Evolutionary conservation across 2,113 vertebrate species (phyloP).

Genomic region (Actinemys pallida): DNA sequence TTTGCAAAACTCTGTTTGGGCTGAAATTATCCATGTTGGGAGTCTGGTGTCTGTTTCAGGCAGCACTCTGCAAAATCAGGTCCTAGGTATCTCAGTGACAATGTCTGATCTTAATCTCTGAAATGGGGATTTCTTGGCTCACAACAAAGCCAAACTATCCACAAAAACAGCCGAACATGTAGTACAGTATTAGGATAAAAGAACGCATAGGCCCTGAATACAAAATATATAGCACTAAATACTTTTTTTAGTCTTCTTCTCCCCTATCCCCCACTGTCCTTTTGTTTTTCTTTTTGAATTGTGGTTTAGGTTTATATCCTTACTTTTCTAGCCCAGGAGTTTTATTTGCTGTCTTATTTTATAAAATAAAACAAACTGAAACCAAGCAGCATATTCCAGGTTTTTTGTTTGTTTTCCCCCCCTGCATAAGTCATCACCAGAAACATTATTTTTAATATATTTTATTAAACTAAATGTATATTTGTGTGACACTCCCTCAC

Average conservation of each 20-base stretch:
- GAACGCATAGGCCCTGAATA: not conserved
- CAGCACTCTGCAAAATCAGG: not conserved
- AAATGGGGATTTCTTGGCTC: accelerated
- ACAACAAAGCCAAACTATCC: not conserved
- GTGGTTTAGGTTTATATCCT: constrained; percentile 20
- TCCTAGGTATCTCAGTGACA: not conserved
- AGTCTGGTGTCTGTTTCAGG: not conserved
- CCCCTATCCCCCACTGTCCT: not conserved
- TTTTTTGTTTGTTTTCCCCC: not conserved
- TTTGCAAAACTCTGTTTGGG: not conserved
- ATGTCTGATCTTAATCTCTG: not conserved
- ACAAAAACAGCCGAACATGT: not conserved
- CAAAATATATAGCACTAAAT: not conserved
- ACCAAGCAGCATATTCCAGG: not conserved
- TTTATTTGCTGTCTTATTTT: constrained; percentile 19
- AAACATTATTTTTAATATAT: constrained; percentile 23
- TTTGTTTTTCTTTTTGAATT: not conserved
- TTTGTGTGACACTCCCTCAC: not conserved
- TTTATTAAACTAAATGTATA: constrained; percentile 8
- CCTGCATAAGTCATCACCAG: not conserved
- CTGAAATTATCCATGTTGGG: not conserved
- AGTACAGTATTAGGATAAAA: not conserved
- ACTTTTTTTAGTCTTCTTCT: not conserved
- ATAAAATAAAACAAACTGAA: constrained; percentile 18
- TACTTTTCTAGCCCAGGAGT: not conserved